Evolutionary conservation across 2,797 vertebrate species (phyloP), one percentile per base, ranked within the genome.

Genomic region (Acanthis flammea): DNA sequence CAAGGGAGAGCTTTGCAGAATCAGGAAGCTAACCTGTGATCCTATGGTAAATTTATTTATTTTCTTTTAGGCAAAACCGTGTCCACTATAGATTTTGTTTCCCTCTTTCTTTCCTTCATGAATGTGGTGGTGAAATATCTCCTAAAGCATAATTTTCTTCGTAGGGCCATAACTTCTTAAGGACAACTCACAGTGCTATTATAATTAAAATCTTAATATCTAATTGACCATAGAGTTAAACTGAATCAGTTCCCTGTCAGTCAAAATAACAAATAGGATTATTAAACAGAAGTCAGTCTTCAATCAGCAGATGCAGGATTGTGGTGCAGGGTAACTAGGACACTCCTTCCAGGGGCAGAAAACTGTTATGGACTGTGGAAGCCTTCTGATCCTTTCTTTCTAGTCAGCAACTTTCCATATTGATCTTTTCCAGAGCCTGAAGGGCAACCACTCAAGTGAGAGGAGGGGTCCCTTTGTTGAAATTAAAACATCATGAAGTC

Each of bases 151-250:
- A 68, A 82, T 53, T 92, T 44, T 89, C 70, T 91, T 73, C 74
- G 72, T 9, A 65, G 41, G 25, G 21, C 1, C 48, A 37, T 91
- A 89, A 51, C 41, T 60, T 91, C 70, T 96, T 92, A 92, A 86
- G 48, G 50, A 88, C n/a, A 87, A 33, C 9, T 74, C 58, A 77
- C 54, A 94, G 60, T 51, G 25, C 2, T 67, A 19, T 93, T 78
- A 25, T 90, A 94, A 96, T 94, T 95, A 88, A 95, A 95, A 88
- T 60, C 5, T 70, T 96, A 96, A 77, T 80, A 94, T 78, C 41
- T 95, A 92, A 95, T 68, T 96, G 65, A 44, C 81, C 58, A 48
- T 44, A 16, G 94, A 96, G 89, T 81, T 94, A 94, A 93, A 77
- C 7, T 6, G 19, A 92, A 73, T 54, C 44, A 18, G 41, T 42